Percentiles rank a stretch among this genome's conserved stretches.
phyloP scores from a whole-genome alignment of 2,797 vertebrate species.

The Eulemur coronatus region DNA sequence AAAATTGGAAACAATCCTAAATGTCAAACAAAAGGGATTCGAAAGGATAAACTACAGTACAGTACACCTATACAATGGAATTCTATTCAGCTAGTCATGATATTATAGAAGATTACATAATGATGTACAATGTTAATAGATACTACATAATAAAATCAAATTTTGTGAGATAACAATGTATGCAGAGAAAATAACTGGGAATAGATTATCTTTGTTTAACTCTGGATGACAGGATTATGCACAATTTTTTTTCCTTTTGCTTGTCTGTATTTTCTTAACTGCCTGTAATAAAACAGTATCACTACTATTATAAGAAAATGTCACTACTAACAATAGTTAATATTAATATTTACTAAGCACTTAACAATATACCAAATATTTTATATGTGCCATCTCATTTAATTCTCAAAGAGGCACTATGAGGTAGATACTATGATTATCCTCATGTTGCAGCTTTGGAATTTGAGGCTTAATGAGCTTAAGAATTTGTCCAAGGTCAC shows the following conservation, averaged over 20 bases:
- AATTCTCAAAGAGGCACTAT: not conserved
- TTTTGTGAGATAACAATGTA: conserved; percentile 22
- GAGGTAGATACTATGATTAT: not conserved
- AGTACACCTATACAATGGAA: not conserved
- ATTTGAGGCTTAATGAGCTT: not conserved
- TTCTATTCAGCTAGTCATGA: not conserved
- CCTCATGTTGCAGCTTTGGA: not conserved
- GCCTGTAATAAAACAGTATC: not conserved
- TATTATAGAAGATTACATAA: conserved; percentile 5
- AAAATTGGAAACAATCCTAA: conserved; percentile 15
- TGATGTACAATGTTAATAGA: conserved; percentile 1
- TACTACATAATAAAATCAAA: conserved; percentile 17
- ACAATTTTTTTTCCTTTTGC: conserved; percentile 36
- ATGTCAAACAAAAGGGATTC: not conserved
- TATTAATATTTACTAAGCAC: not conserved
- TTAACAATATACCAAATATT: not conserved
- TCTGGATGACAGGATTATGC: not conserved
- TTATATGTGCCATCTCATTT: not conserved
- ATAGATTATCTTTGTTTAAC: conserved; percentile 6
- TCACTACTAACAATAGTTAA: not conserved
- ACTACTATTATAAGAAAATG: not conserved
- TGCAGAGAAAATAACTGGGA: conserved; percentile 25
- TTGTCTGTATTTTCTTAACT: conserved; percentile 17
- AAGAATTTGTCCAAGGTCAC: not conserved
- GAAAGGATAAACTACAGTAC: not conserved